Evolutionary conservation across 2,113 vertebrate species (phyloP), one percentile per base, ranked within the genome.

Genomic region (Myotis davidii): DNA sequence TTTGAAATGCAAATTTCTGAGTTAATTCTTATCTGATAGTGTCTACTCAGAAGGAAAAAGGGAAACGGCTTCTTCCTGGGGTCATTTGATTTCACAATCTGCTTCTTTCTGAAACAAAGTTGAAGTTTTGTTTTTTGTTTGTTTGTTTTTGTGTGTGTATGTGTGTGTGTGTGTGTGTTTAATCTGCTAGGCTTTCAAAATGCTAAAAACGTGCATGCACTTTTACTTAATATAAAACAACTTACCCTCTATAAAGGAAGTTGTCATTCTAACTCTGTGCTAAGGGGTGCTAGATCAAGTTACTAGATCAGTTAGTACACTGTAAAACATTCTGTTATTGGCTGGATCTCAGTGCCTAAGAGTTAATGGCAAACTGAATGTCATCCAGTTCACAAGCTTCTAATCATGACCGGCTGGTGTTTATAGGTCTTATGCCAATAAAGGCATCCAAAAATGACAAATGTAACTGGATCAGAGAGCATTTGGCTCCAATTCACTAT

Each of bases 361-460:
- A 97, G 95, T 96, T 91, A 97, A 97, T 97, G 89, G 95, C 94
- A 98, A 97, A 94, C 73, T 93, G 97, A 97, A 82, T 77, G 70
- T 92, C 94, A 97, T 97, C 94, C 96, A 97, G 89, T 95, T 97
- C 97, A 97, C 96, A 84, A 98, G 97, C 94, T 96, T 97, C 97
- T 98, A 97, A 98, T 98, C 94, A 90, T 94, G 94, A 95, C 87
- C 0, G 77, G 97, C 98, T 98, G 97, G 94, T 97, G 97, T 98
- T 97, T 97, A 96, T 94, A 97, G 97, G 92, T 98, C 93, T 96
- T 88, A 92, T 96, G 98, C 98, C 98, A 98, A n/a, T 94, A 97
- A 91, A 98, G 89, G 72, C 93, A 20, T 98, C 97, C 97, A 98
- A 97, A 98, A 98, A 84, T 97, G 91, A 95, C 98, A 98, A 97